These are phyloP conservation scores for Apoda limacodes DNA, from an alignment of 2,888 invertebrate genomes.

Conservation along the genomic window DNA sequence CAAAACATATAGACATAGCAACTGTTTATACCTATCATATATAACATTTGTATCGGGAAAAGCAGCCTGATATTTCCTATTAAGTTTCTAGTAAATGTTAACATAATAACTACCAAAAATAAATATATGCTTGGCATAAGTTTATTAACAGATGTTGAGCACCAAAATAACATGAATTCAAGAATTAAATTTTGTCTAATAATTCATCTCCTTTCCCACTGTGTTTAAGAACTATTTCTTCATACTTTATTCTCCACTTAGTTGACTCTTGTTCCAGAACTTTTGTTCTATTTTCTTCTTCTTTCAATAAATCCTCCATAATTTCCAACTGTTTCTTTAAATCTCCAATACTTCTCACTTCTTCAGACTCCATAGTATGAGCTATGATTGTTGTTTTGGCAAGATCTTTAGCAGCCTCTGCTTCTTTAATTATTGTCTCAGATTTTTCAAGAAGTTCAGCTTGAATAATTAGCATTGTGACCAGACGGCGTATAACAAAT, in stretches of 20 bases:
- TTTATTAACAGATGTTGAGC: too few relatives aligned
- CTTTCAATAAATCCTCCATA: constrained; percentile 28
- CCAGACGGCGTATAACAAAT: constrained; percentile 75
- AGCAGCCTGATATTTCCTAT: too few relatives aligned
- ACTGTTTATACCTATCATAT: too few relatives aligned
- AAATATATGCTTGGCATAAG: too few relatives aligned
- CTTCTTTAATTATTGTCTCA: constrained; percentile 76
- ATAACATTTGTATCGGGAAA: too few relatives aligned
- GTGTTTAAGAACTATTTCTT: constrained; percentile 22
- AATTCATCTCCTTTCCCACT: constrained; percentile 28
- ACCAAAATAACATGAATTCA: too few relatives aligned
- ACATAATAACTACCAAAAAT: too few relatives aligned
- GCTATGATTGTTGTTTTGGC: constrained; percentile 41
- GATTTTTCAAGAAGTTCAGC: constrained; percentile 72
- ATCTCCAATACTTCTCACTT: constrained; percentile 23
- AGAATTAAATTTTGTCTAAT: constrained; percentile 7
- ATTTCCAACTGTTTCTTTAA: constrained; percentile 29
- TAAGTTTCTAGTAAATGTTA: too few relatives aligned
- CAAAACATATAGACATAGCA: too few relatives aligned
- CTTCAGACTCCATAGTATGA: constrained; percentile 27
- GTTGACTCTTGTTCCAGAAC: constrained; percentile 34
- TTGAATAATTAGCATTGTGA: constrained; percentile 73
- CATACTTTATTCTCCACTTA: constrained; percentile 39
- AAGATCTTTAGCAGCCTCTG: constrained; percentile 68
- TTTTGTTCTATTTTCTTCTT: constrained; percentile 28